Evolutionary conservation across 2,797 vertebrate species (phyloP).

Genomic region (Carcharodon carcharias): DNA sequence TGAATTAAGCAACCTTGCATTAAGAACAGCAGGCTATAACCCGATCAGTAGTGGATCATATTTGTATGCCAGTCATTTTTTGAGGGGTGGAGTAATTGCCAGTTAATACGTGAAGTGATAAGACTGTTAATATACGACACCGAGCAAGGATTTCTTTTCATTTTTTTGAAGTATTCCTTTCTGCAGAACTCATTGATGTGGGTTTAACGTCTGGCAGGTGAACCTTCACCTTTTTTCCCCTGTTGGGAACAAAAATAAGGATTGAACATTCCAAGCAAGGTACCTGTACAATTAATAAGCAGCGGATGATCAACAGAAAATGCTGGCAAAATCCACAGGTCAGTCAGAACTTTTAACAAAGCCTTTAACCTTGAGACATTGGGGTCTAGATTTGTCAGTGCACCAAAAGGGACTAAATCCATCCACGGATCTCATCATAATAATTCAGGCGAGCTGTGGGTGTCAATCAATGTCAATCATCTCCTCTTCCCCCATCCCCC

Average conservation of each 20-base stretch:
- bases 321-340: not conserved
- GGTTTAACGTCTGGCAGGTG: constrained; percentile 24
- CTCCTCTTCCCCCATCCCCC: no score
- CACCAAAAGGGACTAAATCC: not conserved
- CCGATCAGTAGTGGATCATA: constrained; percentile 3
- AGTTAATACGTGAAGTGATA: constrained; percentile 28
- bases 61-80: constrained; percentile 4
- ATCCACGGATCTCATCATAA: not conserved
- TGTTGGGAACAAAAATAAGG: not conserved
- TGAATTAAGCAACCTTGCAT: not conserved
- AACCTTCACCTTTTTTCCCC: constrained; percentile 34
- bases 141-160: constrained; percentile 3
- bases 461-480: no score
- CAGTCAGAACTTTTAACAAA: not conserved
- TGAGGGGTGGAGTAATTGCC: constrained; percentile 22
- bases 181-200: not conserved
- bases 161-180: constrained; percentile 23
- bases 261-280: not conserved
- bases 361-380: not conserved
- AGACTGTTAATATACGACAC: constrained; percentile 27
- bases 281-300: not conserved
- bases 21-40: constrained; percentile 17
- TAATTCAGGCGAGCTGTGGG: no score
- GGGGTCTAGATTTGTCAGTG: not conserved
- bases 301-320: not conserved